Conservation (phyloP, 2,888 invertebrate genomes). For the Drosophila subquinaria region DNA sequence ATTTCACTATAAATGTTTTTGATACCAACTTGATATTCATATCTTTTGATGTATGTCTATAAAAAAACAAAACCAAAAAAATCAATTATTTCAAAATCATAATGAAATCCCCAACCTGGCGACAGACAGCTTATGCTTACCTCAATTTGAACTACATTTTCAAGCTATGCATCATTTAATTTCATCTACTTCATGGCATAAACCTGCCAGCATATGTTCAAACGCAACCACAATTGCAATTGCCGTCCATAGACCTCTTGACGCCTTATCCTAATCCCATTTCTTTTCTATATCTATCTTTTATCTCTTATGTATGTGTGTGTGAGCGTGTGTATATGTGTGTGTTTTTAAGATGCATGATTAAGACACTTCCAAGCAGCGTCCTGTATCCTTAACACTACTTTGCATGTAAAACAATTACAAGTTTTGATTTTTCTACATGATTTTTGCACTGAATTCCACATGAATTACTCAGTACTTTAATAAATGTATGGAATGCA, state of each 20-base stretch:
- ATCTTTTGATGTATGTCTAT: constrained; percentile 16
- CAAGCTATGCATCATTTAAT: background rate
- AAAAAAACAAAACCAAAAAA: no score
- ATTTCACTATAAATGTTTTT: constrained; percentile 57
- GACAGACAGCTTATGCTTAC: constrained; percentile 1
- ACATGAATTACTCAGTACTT: background rate
- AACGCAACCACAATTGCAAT: constrained; percentile 4
- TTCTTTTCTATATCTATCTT: constrained; percentile 20
- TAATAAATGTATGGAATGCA: background rate
- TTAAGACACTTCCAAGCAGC: constrained; percentile 9
- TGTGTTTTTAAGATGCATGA: constrained; percentile 18
- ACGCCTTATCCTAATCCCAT: constrained; percentile 17
- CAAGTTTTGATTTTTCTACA: background rate
- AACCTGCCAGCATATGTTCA: constrained; percentile 9
- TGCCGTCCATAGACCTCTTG: constrained; percentile 10
- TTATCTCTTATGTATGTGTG: constrained; percentile 16
- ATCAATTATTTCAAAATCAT: constrained; percentile 4
- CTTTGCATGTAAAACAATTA: background rate
- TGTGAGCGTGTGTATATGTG: constrained; percentile 35
- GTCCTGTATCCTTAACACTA: constrained; percentile 3
- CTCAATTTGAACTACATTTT: constrained; percentile 7
- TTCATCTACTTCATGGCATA: constrained; percentile 11
- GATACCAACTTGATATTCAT: constrained; percentile 21
- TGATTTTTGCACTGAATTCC: constrained; percentile 5
- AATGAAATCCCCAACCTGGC: background rate